Percentiles rank a stretch among this genome's conserved stretches.
These are phyloP conservation scores for Callochromis pleurospilus DNA, from an alignment of 2,113 vertebrate genomes.

Conservation along the genomic window DNA sequence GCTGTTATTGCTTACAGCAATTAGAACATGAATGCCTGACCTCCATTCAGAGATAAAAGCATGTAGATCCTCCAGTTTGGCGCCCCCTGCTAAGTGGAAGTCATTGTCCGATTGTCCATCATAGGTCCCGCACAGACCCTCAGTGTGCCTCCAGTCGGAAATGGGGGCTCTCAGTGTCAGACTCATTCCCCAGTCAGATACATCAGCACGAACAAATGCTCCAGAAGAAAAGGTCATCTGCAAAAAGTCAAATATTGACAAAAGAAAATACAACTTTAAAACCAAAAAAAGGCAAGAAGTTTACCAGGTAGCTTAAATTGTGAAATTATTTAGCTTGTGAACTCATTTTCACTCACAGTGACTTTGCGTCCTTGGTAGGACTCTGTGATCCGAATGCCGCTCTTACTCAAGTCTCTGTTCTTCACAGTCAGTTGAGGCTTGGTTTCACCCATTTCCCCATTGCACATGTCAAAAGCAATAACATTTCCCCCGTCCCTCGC, in stretches of 20 bases:
- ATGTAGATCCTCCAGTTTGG: conserved; percentile 18
- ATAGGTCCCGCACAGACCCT: conserved; percentile 87
- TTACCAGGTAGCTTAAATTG: not conserved
- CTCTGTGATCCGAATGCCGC: conserved; percentile 78
- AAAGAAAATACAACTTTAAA: not conserved
- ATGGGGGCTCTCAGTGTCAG: conserved; percentile 79
- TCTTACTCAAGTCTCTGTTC: conserved; percentile 67
- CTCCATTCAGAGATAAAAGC: conserved; percentile 84
- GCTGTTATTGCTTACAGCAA: not conserved
- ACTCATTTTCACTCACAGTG: conserved; percentile 73
- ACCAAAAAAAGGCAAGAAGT: not conserved
- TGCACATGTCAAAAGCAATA: conserved; percentile 86
- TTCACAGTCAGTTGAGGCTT: conserved; percentile 79
- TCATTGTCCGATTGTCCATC: conserved; percentile 81
- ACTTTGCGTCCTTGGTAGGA: conserved; percentile 89
- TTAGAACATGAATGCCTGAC: conserved; percentile 53
- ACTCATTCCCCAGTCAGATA: conserved; percentile 89
- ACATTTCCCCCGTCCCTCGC: conserved; percentile 75
- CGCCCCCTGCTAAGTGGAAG: conserved; percentile 73
- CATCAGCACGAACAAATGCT: conserved; percentile 83
- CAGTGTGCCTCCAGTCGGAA: conserved; percentile 75
- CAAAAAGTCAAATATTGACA: not conserved
- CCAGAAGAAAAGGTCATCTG: conserved; percentile 86
- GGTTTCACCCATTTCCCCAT: conserved; percentile 74
- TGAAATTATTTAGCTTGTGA: not conserved